Evolutionary conservation across 2,888 invertebrate species (phyloP).

Genomic region (Syrphus vitripennis): DNA sequence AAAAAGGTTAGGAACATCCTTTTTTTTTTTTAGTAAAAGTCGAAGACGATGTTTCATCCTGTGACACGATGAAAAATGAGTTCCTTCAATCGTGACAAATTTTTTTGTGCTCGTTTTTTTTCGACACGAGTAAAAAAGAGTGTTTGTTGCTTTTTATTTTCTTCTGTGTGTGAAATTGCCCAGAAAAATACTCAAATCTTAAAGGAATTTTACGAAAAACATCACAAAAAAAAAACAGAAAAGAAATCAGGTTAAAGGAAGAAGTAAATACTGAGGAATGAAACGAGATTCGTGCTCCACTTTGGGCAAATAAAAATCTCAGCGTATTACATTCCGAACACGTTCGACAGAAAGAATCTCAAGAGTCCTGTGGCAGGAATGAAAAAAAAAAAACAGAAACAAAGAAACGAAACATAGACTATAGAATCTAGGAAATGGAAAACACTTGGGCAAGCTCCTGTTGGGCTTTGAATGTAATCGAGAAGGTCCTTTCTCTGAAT

Average conservation of each 20-base stretch:
- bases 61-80: slow-evolving; percentile 68
- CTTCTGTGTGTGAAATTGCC: slow-evolving; percentile 58
- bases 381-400: neutral
- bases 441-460: slow-evolving; percentile 10
- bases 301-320: slow-evolving; percentile 64
- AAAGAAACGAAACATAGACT: too few species aligned
- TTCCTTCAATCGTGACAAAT: slow-evolving; percentile 69
- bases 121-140: neutral
- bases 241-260: slow-evolving; percentile 8
- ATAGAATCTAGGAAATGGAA: slow-evolving; percentile 1
- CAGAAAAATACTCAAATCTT: slow-evolving; percentile 54
- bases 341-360: slow-evolving; percentile 52
- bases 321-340: slow-evolving; percentile 58
- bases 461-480: slow-evolving; percentile 49
- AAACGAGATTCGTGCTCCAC: slow-evolving; percentile 47
- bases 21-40: neutral
- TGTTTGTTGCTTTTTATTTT: slow-evolving; percentile 27
- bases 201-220: slow-evolving; percentile 28
- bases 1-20: slow-evolving; percentile 32
- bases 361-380: slow-evolving; percentile 13
- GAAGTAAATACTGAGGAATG: neutral
- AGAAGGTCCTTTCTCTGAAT: slow-evolving; percentile 34
- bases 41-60: slow-evolving; percentile 54
- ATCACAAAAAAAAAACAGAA: neutral
- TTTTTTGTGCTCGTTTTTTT: slow-evolving; percentile 8